These are phyloP conservation scores for Ficedula albicollis DNA, from an alignment of 2,797 vertebrate genomes.

Conservation along the genomic window DNA sequence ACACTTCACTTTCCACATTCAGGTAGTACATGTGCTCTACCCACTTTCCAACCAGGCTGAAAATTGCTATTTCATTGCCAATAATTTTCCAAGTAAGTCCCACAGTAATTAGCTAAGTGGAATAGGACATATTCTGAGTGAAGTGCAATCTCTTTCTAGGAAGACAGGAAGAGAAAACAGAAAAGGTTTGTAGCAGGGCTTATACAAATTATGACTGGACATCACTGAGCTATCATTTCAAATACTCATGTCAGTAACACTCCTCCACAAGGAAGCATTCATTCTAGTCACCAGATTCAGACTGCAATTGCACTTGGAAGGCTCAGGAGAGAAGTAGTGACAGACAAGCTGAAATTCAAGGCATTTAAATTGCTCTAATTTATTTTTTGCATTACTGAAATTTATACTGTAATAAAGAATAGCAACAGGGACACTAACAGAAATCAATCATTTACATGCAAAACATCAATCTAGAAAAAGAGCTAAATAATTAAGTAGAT, in stretches of 20 bases:
- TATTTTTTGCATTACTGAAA: not conserved
- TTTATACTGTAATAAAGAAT: not conserved
- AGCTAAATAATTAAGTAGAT: not conserved
- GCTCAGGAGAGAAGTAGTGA: not conserved
- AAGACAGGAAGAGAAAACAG: not conserved
- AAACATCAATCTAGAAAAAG: not conserved
- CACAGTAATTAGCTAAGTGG: not conserved
- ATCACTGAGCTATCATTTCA: not conserved
- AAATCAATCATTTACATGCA: not conserved
- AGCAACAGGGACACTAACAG: not conserved
- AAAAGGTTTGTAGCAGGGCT: not conserved
- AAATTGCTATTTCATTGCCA: not conserved
- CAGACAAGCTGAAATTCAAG: not conserved
- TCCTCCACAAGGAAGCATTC: not conserved
- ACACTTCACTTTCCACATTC: not conserved
- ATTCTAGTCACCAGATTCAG: not conserved
- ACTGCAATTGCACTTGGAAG: not conserved
- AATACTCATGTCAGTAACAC: not conserved
- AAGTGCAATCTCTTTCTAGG: not conserved
- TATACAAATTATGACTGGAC: not conserved
- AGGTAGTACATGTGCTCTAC: not conserved
- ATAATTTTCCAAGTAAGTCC: not conserved
- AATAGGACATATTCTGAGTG: not conserved
- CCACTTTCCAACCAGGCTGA: not conserved
- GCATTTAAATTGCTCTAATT: not conserved